Conservation (phyloP, 2,888 invertebrate genomes). For the Crocallis elinguaria region DNA sequence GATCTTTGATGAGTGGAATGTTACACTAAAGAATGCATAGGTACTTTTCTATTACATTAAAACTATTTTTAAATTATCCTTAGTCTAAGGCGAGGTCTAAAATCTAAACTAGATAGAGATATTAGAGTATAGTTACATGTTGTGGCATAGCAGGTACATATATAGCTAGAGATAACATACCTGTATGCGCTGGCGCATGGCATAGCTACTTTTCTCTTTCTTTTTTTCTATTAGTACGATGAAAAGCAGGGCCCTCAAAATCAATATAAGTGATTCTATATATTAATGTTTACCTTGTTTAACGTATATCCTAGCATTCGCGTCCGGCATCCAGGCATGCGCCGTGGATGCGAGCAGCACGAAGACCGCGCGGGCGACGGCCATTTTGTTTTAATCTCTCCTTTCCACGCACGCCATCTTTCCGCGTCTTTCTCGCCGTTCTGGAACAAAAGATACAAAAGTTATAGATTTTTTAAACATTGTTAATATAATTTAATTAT, state of each 20-base stretch:
- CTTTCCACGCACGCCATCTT: slow-evolving; percentile 75
- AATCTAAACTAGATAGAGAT: too few relatives aligned
- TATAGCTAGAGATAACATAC: background rate
- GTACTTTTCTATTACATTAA: too few relatives aligned
- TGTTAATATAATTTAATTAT: too few relatives aligned
- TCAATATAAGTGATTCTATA: background rate
- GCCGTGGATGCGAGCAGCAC: slow-evolving; percentile 83
- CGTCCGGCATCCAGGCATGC: slow-evolving; percentile 90
- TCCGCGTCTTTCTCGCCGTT: slow-evolving; percentile 49
- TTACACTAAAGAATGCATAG: too few relatives aligned
- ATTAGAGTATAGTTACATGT: too few relatives aligned
- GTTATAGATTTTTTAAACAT: too few relatives aligned
- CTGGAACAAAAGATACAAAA: slow-evolving; percentile 58
- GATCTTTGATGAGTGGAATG: too few relatives aligned
- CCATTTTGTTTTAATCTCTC: slow-evolving; percentile 75
- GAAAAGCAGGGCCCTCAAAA: background rate
- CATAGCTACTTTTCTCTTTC: background rate
- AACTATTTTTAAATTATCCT: too few relatives aligned
- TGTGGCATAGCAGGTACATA: too few relatives aligned
- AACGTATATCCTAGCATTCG: slow-evolving; percentile 87
- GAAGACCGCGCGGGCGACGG: slow-evolving; percentile 82
- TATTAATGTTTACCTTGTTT: slow-evolving; percentile 81
- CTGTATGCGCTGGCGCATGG: background rate
- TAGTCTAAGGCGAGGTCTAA: too few relatives aligned
- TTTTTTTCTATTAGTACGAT: background rate